Percentiles rank a stretch among this genome's conserved stretches.
Evolutionary conservation across 2,113 vertebrate genomes (phyloP).

Genomic region (Sardina pilchardus): DNA sequence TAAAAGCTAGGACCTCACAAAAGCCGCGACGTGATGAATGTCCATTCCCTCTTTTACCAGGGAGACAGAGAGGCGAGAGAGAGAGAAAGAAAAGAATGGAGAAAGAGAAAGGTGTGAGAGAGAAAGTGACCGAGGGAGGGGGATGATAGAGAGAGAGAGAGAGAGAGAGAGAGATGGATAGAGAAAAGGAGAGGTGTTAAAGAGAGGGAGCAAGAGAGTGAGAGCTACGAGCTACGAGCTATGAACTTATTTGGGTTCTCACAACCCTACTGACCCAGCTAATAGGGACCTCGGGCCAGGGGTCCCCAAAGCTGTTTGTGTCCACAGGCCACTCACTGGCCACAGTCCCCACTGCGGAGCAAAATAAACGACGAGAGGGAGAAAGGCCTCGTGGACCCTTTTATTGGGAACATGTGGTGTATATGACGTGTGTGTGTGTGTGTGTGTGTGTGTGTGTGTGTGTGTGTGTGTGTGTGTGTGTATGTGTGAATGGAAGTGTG

Average conservation of each 20-base stretch:
- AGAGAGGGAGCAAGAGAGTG: not conserved
- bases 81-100: not conserved
- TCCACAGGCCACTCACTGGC: not conserved
- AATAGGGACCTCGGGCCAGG: not conserved
- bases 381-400: not conserved
- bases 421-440: not conserved
- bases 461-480: not conserved
- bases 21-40: not conserved
- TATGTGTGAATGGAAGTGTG: not conserved
- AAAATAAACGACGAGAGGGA: not conserved
- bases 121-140: not conserved
- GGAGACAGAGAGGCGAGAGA: not conserved
- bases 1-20: not conserved
- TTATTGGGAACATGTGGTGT: not conserved
- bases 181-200: not conserved
- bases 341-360: not conserved
- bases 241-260: not conserved
- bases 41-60: not conserved
- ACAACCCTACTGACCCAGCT: not conserved
- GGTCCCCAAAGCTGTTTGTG: slow-evolving; percentile 6
- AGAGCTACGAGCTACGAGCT: not conserved
- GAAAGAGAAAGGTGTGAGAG: not conserved
- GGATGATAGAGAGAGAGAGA: not conserved
- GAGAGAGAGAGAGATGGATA: not conserved
- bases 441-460: slow-evolving; percentile 3